Evolutionary conservation across 1,140 invertebrate genomes (phyloP).

Genomic region (Forficula auricularia): DNA sequence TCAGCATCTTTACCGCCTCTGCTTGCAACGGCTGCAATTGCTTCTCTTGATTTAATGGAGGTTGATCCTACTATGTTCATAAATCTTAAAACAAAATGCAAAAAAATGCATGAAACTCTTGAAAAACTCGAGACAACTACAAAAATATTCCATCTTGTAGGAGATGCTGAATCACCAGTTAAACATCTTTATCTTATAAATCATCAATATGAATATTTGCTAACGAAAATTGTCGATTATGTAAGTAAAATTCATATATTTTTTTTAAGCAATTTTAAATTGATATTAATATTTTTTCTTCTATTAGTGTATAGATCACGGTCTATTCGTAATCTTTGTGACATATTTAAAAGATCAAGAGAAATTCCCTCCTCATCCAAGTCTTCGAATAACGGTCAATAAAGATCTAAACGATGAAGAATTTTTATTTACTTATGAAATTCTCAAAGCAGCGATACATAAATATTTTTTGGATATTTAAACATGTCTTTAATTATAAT

Average conservation of each 20-base stretch:
- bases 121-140: conserved; percentile 22
- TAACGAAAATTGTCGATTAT: conserved; percentile 41
- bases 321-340: conserved; percentile 41
- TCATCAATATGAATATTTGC: conserved; percentile 31
- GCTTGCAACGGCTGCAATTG: conserved; percentile 67
- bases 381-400: conserved; percentile 42
- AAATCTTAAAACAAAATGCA: conserved; percentile 35
- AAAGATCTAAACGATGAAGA: conserved; percentile 35
- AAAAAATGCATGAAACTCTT: conserved; percentile 29
- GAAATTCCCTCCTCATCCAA: conserved; percentile 37
- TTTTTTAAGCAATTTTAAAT: no score
- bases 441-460: conserved; percentile 24
- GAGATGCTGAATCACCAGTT: conserved; percentile 48
- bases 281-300: neutral
- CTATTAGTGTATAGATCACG: conserved; percentile 36
- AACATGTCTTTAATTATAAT: no score
- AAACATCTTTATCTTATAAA: conserved; percentile 57
- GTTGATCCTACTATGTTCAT: conserved; percentile 40
- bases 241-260: conserved; percentile 20
- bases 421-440: conserved; percentile 26
- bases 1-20: conserved; percentile 90
- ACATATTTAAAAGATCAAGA: conserved; percentile 44
- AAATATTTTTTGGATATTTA: no score
- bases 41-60: conserved; percentile 57
- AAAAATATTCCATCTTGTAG: conserved; percentile 34